Evolutionary conservation across 2,113 vertebrate genomes (phyloP).

Genomic region (Cepphus grylle): DNA sequence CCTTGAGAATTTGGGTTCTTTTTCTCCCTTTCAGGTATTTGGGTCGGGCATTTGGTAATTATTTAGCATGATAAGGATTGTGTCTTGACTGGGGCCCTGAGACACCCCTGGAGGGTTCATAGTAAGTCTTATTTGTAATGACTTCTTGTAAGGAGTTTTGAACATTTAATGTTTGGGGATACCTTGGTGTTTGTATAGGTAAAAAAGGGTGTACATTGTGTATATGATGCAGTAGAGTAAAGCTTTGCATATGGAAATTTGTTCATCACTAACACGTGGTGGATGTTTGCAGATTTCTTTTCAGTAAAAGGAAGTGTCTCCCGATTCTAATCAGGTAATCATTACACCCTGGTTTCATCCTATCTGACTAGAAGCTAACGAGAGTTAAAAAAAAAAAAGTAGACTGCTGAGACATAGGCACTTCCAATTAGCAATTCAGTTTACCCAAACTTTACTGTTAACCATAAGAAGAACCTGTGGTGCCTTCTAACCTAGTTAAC

Average conservation of each 20-base stretch:
- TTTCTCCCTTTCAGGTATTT: neutral
- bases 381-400: neutral
- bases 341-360: neutral
- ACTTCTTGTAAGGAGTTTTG: neutral
- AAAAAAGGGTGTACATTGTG: neutral
- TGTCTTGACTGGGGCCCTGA: neutral
- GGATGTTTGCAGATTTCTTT: slow-evolving; percentile 1
- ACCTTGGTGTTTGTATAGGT: slow-evolving; percentile 24
- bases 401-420: neutral
- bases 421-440: neutral
- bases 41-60: neutral
- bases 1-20: neutral
- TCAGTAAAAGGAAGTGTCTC: neutral
- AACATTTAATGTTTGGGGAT: neutral
- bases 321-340: slow-evolving; percentile 14
- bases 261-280: neutral
- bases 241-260: slow-evolving; percentile 32
- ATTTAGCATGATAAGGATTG: neutral
- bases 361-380: neutral
- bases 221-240: slow-evolving; percentile 23
- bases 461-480: neutral
- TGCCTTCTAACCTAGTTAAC: neutral
- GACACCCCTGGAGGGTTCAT: neutral
- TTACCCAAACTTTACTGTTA: neutral
- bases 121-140: neutral